Evolutionary conservation across 2,888 invertebrate genomes (phyloP).

Genomic region (Scaptomyza reducta): DNA sequence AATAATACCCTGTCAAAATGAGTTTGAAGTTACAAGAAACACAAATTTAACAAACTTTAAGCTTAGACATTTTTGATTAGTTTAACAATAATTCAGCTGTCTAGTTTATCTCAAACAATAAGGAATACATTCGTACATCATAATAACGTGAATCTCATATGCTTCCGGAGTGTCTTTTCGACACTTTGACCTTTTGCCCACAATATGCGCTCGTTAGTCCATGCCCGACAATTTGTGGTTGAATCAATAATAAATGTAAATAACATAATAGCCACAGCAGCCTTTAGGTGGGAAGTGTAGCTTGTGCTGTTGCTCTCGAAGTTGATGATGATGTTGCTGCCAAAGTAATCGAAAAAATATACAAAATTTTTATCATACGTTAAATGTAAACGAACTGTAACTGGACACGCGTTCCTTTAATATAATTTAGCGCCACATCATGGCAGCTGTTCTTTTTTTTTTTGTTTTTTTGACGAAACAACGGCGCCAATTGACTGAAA

Average conservation of each 20-base stretch:
- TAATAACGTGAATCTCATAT: slow-evolving; percentile 48
- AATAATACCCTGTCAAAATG: slow-evolving; percentile 14
- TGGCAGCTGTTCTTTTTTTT: slow-evolving; percentile 48
- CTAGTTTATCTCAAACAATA: neutral
- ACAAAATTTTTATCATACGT: slow-evolving; percentile 49
- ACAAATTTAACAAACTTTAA: too few species aligned
- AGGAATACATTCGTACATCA: neutral
- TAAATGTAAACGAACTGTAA: slow-evolving; percentile 62
- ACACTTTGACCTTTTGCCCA: slow-evolving; percentile 69
- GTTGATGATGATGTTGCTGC: slow-evolving; percentile 28
- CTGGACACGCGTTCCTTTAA: slow-evolving; percentile 56
- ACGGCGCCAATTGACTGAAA: slow-evolving; percentile 65
- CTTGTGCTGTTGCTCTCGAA: slow-evolving; percentile 16
- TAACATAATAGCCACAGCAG: slow-evolving; percentile 60
- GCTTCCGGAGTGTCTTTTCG: slow-evolving; percentile 12
- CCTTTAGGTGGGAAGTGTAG: neutral
- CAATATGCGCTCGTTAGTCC: slow-evolving; percentile 75
- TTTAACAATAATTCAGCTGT: neutral
- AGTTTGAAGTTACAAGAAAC: neutral
- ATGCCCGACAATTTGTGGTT: slow-evolving; percentile 65
- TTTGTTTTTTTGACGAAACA: slow-evolving; percentile 49
- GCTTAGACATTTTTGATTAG: too few species aligned
- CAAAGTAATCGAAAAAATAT: slow-evolving; percentile 46
- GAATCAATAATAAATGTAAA: slow-evolving; percentile 77
- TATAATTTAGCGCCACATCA: slow-evolving; percentile 73